Percentiles rank a stretch among this genome's conserved stretches.
These are phyloP conservation scores for Cacatua alba DNA, from an alignment of 2,113 vertebrate species.

Conservation along the genomic window DNA sequence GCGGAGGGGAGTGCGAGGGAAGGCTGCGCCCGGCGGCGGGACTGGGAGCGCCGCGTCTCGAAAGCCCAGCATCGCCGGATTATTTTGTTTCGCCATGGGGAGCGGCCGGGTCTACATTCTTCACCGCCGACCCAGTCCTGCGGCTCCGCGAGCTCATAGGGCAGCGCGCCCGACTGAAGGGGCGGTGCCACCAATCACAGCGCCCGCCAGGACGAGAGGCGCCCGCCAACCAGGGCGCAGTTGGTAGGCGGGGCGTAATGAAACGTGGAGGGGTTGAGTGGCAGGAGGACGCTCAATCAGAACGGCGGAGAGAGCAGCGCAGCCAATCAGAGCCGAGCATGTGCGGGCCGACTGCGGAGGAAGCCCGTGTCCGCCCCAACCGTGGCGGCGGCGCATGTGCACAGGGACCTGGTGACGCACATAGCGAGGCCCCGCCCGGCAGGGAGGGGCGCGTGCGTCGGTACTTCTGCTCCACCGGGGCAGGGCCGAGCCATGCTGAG, in stretches of 20 bases:
- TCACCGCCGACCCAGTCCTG: background rate
- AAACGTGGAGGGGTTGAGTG: background rate
- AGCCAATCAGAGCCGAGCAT: background rate
- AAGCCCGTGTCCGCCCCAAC: accelerated
- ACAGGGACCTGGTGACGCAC: background rate
- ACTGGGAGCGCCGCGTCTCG: background rate
- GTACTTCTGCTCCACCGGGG: accelerated
- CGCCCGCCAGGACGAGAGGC: accelerated
- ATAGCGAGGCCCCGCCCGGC: accelerated
- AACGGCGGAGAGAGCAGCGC: accelerated
- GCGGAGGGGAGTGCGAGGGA: accelerated
- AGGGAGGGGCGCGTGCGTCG: background rate
- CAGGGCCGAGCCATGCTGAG: background rate
- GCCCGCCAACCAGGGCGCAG: background rate
- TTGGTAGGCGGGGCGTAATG: background rate
- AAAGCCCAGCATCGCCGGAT: background rate
- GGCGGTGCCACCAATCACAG: background rate
- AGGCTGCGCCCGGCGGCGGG: background rate
- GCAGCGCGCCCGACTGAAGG: background rate
- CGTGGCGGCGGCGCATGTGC: background rate
- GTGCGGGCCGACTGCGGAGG: background rate
- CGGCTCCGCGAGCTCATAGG: background rate
- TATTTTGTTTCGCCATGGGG: slow-evolving; percentile 29
- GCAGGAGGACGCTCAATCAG: background rate
- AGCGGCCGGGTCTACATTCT: slow-evolving; percentile 53